Base-by-base conservation (phyloP, 2,797 vertebrate species). In the Molossus molossus region DNA sequence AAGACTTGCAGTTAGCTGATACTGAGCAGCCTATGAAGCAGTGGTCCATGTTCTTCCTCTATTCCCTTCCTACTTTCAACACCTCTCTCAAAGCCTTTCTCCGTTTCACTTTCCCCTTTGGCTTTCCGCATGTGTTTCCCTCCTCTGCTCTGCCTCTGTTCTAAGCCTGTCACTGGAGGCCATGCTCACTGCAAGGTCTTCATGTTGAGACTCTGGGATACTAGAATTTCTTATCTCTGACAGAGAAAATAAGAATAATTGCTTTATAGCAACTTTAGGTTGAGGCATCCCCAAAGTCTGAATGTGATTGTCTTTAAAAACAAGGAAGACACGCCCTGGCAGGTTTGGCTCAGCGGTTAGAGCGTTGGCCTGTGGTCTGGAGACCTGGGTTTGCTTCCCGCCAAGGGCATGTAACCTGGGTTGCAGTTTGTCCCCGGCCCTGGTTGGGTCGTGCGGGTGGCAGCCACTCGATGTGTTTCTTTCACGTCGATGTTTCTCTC, bases 231-330 rank as follows among this genome's bases (percentile, higher is more conserved):
- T 88, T 88, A 89, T n/a, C 45, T 80, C 89, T 58, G 4, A 87
- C 25, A 85, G 80, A 83, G 25, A 96, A 92, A 86, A 80, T 10
- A 73, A 72, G 27, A 37, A 77, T 33, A 67, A 87, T 0, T 77
- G 21, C 8, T 50, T 81, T 48, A 53, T 0, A 79, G 15, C 8
- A 90, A 95, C 57, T 94, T 84, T 62, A 37, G 72, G 86, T 0
- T 55, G 73, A 64, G 64, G 73, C 5, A 29, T 29, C 50, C 45
- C 69, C 70, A 53, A 85, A 50, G 67, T 81, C 9, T 81, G 40
- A 92, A 94, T 83, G n/a, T 84, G 70, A 80, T 0, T 57, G 53
- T 73, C 87, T 81, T 96, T 92, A 55, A 83, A 91, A 92, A 86
- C 5, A 92, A 88, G 37, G 58, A 23, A 90, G 27, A 82, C 82